Evolutionary conservation across 64 coral and sea anemone genomes (phyloP).

Genomic region (Anthopleura sola): DNA sequence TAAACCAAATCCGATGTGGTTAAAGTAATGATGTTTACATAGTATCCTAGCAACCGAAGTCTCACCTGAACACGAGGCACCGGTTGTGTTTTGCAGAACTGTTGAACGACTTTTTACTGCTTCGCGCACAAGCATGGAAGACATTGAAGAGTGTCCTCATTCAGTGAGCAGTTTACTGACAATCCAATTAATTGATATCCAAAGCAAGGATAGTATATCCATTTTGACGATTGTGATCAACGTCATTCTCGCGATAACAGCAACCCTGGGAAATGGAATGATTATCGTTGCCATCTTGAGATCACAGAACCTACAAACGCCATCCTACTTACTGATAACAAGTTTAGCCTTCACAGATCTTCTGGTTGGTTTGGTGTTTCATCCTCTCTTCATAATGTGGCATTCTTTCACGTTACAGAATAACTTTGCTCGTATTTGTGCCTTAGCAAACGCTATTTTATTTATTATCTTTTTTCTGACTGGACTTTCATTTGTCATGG

Average conservation of each 20-base stretch:
- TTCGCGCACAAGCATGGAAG: too few relatives aligned
- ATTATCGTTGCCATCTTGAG: not conserved
- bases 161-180: too few relatives aligned
- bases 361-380: not conserved
- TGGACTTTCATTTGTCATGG: not conserved
- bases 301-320: not conserved
- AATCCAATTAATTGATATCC: too few relatives aligned
- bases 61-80: too few relatives aligned
- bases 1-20: too few relatives aligned
- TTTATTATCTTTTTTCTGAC: not conserved
- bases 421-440: not conserved
- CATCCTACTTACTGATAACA: not conserved
- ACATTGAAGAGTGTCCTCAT: too few relatives aligned
- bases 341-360: conserved; percentile 16
- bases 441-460: not conserved
- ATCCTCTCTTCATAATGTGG: not conserved
- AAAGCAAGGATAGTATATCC: not conserved
- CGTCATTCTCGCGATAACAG: not conserved
- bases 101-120: too few relatives aligned
- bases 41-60: too few relatives aligned
- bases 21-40: too few relatives aligned
- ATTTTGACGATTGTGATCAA: not conserved
- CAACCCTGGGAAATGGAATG: not conserved
- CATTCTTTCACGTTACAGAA: not conserved
- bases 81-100: too few relatives aligned